Percentiles rank a stretch among this genome's conserved stretches.
Evolutionary conservation across 2,888 invertebrate species (phyloP).

Genomic region (Lithophane semibrunnea): DNA sequence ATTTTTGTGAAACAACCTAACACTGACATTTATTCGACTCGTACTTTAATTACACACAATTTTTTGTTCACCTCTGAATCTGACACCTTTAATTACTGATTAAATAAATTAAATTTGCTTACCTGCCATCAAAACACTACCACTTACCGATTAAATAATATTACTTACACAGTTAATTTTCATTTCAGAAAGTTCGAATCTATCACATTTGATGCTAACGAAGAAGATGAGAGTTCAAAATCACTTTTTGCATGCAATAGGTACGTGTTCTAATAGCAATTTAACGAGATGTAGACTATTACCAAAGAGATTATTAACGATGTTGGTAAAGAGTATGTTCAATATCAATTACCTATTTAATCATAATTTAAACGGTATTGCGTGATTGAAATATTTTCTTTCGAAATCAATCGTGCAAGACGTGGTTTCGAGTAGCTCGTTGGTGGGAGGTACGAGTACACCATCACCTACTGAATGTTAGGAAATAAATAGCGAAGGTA

Average conservation of each 20-base stretch:
- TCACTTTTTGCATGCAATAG: conserved; percentile 22
- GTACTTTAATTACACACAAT: background rate
- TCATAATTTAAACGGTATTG: conserved; percentile 64
- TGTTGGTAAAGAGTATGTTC: conserved; percentile 37
- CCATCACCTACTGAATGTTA: conserved; percentile 24
- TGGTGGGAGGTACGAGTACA: conserved; percentile 47
- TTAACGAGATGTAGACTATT: conserved; percentile 27
- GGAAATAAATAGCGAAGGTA: conserved; percentile 21
- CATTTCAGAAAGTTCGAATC: conserved; percentile 12
- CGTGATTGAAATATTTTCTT: conserved; percentile 67
- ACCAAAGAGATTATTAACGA: conserved; percentile 26
- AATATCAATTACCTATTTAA: conserved; percentile 59
- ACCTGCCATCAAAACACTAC: too few relatives aligned
- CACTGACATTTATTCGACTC: background rate
- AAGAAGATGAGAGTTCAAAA: conserved; percentile 9
- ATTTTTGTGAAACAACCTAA: background rate
- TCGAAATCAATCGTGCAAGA: conserved; percentile 67
- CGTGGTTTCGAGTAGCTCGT: conserved; percentile 30
- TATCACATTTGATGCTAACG: background rate
- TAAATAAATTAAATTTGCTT: background rate
- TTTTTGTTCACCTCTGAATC: background rate
- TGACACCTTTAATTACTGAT: background rate
- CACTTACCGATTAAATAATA: background rate
- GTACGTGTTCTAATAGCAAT: conserved; percentile 4
- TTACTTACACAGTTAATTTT: background rate